A percentile compares a stretch with the other conserved stretches of the same genome.
phyloP scores from a whole-genome alignment of 2,888 invertebrate species.

The Ormyrus pomaceus region DNA sequence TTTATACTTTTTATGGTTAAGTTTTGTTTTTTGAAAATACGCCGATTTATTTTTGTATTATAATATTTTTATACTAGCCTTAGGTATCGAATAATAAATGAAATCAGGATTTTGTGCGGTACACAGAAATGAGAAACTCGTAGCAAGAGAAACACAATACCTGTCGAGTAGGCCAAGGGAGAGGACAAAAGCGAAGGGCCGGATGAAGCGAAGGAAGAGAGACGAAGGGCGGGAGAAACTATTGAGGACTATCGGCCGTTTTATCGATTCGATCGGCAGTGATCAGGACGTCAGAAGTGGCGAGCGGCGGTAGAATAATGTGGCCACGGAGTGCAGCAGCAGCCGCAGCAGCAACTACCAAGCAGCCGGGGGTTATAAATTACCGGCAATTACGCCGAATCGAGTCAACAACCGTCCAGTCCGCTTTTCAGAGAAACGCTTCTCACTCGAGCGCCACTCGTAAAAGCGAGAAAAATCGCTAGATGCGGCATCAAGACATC shows the following conservation, averaged over 20 bases:
- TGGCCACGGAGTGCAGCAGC: not conserved
- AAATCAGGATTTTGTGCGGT: too few species aligned
- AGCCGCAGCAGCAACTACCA: not conserved
- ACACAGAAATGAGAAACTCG: too few species aligned
- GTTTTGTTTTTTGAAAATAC: too few species aligned
- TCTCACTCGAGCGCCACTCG: not conserved
- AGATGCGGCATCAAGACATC: constrained; percentile 54
- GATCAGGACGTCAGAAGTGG: constrained; percentile 63
- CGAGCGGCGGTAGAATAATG: constrained; percentile 38
- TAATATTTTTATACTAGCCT: too few species aligned
- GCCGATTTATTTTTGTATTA: too few species aligned
- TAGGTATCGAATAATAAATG: too few species aligned
- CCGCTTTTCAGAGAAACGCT: not conserved
- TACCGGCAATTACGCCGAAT: too few species aligned
- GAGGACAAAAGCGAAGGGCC: not conserved
- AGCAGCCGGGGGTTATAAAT: too few species aligned
- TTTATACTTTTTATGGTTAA: too few species aligned
- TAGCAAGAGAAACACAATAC: too few species aligned
- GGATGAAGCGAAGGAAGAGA: not conserved
- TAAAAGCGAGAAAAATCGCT: not conserved
- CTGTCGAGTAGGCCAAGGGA: not conserved
- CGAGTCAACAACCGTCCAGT: too few species aligned
- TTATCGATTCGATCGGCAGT: constrained; percentile 67
- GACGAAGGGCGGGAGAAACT: constrained; percentile 21
- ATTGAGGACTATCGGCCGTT: constrained; percentile 58